These are phyloP conservation scores for Phrynocephalus guinanensis DNA, from an alignment of 2,797 vertebrate genomes.

Conservation along the genomic window DNA sequence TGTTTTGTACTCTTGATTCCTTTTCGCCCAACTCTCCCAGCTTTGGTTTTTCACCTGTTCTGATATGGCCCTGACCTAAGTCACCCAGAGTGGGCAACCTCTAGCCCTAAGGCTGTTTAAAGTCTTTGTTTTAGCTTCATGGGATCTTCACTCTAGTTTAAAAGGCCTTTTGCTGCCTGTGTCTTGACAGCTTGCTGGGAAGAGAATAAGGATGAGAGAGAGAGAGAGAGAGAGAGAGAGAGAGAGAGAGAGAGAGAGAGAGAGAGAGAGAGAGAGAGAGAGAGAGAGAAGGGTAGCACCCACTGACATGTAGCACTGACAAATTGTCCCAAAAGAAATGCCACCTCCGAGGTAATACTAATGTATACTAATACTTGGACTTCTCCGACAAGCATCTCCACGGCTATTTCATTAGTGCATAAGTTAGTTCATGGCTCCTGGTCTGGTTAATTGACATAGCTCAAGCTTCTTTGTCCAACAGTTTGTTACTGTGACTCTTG, in stretches of 20 bases:
- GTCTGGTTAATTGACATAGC: too few relatives aligned
- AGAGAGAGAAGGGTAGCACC: not conserved
- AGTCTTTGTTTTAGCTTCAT: not conserved
- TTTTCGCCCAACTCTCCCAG: not conserved
- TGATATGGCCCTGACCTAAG: not conserved
- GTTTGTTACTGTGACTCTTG: too few relatives aligned
- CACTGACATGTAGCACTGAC: not conserved
- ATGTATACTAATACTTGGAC: not conserved
- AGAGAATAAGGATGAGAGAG: too few relatives aligned
- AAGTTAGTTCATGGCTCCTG: not conserved
- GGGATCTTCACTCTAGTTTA: not conserved
- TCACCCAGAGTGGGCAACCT: not conserved
- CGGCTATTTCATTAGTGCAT: not conserved
- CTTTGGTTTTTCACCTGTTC: not conserved
- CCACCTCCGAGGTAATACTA: not conserved
- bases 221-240: not conserved
- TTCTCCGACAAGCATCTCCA: not conserved
- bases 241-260: not conserved
- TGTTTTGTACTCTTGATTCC: not conserved
- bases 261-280: not conserved
- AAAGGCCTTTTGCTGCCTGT: not conserved
- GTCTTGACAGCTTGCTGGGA: not conserved
- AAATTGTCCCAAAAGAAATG: not conserved
- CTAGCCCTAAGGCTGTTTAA: not conserved
- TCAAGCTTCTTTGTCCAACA: not conserved